phyloP scores from a whole-genome alignment of 2,888 invertebrate genomes.

The Synergus umbraculus region DNA sequence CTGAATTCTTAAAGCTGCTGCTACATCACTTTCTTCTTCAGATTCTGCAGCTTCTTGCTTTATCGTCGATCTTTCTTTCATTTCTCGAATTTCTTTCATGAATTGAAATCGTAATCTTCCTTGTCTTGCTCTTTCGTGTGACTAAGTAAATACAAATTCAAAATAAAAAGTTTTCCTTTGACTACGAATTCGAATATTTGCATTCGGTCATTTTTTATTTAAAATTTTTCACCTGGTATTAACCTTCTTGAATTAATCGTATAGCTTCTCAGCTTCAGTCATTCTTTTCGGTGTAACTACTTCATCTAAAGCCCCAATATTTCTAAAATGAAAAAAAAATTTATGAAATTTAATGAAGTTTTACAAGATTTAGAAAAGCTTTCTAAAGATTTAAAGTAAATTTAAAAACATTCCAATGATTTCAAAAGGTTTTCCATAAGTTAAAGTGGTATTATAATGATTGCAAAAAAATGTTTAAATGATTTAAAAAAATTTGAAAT shows the following conservation, averaged over 20 bases:
- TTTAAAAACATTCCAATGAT: no score
- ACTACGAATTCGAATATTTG: no score
- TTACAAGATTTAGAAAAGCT: no score
- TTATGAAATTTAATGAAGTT: no score
- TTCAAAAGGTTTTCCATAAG: no score
- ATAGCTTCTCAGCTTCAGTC: slow-evolving; percentile 92
- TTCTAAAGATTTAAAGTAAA: neutral
- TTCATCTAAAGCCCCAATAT: slow-evolving; percentile 87
- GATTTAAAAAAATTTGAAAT: no score
- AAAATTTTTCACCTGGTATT: no score
- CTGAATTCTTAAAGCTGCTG: slow-evolving; percentile 91
- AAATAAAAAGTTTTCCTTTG: neutral
- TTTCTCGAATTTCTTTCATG: slow-evolving; percentile 89
- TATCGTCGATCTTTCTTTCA: slow-evolving; percentile 86
- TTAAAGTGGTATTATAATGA: no score
- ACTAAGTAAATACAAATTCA: slow-evolving; percentile 71
- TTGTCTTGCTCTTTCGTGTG: slow-evolving; percentile 94
- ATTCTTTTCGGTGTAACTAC: slow-evolving; percentile 81
- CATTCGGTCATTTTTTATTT: no score
- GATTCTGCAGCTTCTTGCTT: slow-evolving; percentile 80
- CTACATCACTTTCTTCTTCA: slow-evolving; percentile 78
- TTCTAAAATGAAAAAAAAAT: slow-evolving; percentile 73
- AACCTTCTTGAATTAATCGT: slow-evolving; percentile 82
- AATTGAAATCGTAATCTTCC: slow-evolving; percentile 89
- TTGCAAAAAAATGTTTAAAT: no score